Base-by-base conservation (phyloP, 37 sponge, comb jelly and placozoan genomes). In the Chondrosia reniformis region DNA sequence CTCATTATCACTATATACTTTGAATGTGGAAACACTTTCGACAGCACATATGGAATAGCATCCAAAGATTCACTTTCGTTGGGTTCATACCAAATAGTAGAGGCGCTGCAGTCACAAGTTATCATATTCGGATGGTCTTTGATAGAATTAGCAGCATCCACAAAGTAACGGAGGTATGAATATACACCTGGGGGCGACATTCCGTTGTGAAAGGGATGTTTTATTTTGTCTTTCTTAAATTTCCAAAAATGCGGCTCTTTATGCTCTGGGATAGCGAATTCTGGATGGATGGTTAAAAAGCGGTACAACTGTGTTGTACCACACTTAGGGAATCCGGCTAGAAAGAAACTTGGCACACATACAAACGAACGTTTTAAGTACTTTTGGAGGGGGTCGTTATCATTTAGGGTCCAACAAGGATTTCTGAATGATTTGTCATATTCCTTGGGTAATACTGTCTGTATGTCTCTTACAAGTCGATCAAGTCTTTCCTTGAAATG, bases 1-100 rank as follows among this genome's bases (percentile, higher is more conserved):
- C 86, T 58, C 86, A 86, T 86, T 41, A 86, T 39, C 12, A 80
- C 81, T 21, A 86, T 67, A 24, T 80, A 86, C 59, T 86, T 86
- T 46, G 86, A 67, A 32, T 80, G 45, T n/a, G 86, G 81, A 17
- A 81, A 61, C 41, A 86, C 45, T 34, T 74, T 75, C 24, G 76
- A 80, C 7, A 86, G 36, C 0, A 80, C 69, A 19, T 76, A 75
- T 24, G 86, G 86, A 56, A 80, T 80, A 21, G 76, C 46, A 63
- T 75, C 58, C 76, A 81, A 69, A 0, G 54, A 71, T 27, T 49
- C 39, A 19, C 41, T 27, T 1, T 55, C 37, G 22, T 67, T 66
- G 22, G 76, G 80, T 19, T 76, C 76, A 42, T 76, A 66, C 86
- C 86, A 86, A 10, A 76, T 76, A 4, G 77, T 76, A 7, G 86